Evolutionary conservation across 2,113 vertebrate genomes (phyloP).

Genomic region (Clarias batrachus): DNA sequence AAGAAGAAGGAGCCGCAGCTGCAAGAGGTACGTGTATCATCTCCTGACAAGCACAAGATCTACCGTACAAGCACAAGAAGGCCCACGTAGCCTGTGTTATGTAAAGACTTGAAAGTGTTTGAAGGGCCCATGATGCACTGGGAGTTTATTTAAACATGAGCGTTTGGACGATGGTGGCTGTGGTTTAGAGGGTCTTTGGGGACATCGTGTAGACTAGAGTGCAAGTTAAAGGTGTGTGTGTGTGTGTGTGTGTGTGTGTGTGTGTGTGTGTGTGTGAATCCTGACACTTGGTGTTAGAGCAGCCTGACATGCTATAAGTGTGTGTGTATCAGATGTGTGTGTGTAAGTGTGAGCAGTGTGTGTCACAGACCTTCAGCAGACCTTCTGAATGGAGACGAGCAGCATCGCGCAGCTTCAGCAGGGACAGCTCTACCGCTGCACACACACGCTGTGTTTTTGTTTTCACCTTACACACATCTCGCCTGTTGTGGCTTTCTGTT

Average conservation of each 20-base stretch:
- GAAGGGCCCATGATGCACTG: too few species aligned
- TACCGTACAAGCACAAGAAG: too few species aligned
- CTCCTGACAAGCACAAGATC: not conserved
- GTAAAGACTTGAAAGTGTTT: slow-evolving; percentile 55
- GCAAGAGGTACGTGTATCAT: slow-evolving; percentile 80
- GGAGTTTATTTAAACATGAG: not conserved
- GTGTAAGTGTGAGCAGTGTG: not conserved
- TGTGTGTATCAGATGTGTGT: not conserved
- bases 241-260: too few species aligned
- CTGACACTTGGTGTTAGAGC: not conserved
- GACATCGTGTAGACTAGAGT: not conserved
- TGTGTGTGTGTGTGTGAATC: not conserved
- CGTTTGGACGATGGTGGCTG: not conserved
- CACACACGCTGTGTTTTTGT: too few species aligned
- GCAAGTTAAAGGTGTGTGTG: not conserved
- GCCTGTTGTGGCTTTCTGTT: not conserved
- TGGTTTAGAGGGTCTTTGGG: not conserved
- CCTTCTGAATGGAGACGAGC: not conserved
- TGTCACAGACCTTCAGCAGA: not conserved
- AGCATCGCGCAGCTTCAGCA: not conserved
- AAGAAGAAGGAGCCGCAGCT: slow-evolving; percentile 96
- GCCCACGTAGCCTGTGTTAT: slow-evolving; percentile 38
- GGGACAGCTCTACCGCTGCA: not conserved
- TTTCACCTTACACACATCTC: not conserved
- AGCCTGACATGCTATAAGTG: not conserved